Conservation (phyloP, 2,888 invertebrate species). For the Norana najaformis region DNA sequence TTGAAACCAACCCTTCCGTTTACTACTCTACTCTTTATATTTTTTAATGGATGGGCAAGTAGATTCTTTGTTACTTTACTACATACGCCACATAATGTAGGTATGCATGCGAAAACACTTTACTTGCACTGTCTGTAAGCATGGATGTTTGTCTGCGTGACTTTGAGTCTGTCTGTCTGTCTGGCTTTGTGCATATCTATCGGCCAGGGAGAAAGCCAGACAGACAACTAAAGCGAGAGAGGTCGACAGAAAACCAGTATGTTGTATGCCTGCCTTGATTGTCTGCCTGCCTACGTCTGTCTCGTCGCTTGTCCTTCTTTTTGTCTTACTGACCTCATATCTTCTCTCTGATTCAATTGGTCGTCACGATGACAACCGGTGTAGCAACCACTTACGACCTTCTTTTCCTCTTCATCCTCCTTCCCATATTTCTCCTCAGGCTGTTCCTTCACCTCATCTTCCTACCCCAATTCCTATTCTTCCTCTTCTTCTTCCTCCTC, state of each 20-base stretch:
- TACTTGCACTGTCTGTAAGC: not conserved
- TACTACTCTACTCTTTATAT: too few relatives aligned
- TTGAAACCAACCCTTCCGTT: too few relatives aligned
- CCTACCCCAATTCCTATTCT: too few relatives aligned
- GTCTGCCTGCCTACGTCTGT: not conserved
- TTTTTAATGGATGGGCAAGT: not conserved
- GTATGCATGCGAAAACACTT: not conserved
- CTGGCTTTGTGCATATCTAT: too few relatives aligned
- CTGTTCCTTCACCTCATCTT: not conserved
- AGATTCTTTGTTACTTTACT: not conserved
- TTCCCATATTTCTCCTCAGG: not conserved
- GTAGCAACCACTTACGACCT: not conserved
- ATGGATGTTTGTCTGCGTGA: not conserved
- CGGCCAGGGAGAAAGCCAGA: too few relatives aligned
- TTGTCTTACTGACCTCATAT: not conserved
- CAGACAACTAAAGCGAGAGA: too few relatives aligned
- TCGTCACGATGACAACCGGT: not conserved
- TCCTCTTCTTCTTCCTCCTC: not conserved
- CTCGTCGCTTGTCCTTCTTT: not conserved
- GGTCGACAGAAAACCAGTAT: too few relatives aligned
- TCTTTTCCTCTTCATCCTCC: not conserved
- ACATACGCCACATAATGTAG: not conserved
- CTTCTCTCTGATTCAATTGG: constrained; percentile 9
- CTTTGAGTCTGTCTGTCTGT: not conserved
- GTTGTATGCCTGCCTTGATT: too few relatives aligned